Evolutionary conservation across 1,140 invertebrate genomes (phyloP), one percentile per base, ranked within the genome.

Genomic region (Bursaphelenchus mucronatus): DNA sequence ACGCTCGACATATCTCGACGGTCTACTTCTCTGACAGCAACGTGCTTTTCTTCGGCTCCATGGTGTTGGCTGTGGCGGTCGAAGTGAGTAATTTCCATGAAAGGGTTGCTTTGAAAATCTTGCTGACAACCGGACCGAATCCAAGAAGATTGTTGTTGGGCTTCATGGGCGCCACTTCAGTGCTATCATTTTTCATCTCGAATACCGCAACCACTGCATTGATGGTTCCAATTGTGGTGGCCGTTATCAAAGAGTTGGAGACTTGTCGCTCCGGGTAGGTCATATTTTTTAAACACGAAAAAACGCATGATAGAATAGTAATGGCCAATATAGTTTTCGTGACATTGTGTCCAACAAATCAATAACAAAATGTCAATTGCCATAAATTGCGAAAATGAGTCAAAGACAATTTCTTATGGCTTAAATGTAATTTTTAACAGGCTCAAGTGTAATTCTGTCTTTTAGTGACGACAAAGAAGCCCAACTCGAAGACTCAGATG

Each of bases 51-150:
- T 70, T 87, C 13, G 85, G 85, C 8, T 83, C 85, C 13, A 69
- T 94, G 58, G 87, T 92, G 71, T 87, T 92, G 40, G 91, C 91
- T 0, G 85, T 90, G 8, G 89, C 89, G 0, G 88, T 93, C 2
- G 90, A 94, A 82, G 87, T 90, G 72, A 88, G 88, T 61, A 88
- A 89, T 76, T 81, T 94, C 6, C 91, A 94, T 69, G 87, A 89
- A 75, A 84, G 91, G 64, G 87, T 94, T 1, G 91, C 91, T 0
- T 81, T 94, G 19, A 86, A 86, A 68, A 88, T 90, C 7, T 39
- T 75, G 30, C 43, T 65, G 39, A 45, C 70, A 47, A 73, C 71
- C n/a, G 71, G 71, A 11, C 45, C 71, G 40, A 76, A 71, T 55
- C 71, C 71, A 21, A 53, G 71, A 52, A 53, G 74, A 67, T 39